Conservation (phyloP, 2,797 vertebrate genomes). For the Bradypodion pumilum region DNA sequence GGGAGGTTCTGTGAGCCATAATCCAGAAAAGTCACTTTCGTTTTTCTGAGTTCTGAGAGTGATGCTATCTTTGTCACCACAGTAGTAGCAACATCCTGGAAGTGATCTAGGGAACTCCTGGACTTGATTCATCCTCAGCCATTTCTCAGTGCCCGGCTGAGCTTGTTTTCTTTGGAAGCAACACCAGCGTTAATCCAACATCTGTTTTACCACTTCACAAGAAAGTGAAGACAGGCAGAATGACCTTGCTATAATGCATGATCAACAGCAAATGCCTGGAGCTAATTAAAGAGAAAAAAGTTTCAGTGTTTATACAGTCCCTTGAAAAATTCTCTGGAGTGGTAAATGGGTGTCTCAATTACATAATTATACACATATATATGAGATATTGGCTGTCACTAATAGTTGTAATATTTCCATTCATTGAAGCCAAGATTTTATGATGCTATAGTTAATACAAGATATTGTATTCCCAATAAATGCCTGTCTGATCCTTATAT, state of each 20-base stretch:
- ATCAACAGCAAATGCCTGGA: constrained; percentile 42
- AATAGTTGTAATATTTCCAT: background rate
- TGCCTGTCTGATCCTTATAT: too few species aligned
- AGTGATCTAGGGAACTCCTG: too few species aligned
- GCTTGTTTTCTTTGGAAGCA: constrained; percentile 44
- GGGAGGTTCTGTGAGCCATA: too few species aligned
- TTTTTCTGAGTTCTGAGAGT: too few species aligned
- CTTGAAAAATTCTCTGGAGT: constrained; percentile 41
- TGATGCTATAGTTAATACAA: background rate
- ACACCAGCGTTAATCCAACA: background rate
- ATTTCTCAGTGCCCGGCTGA: constrained; percentile 10
- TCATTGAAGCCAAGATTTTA: background rate
- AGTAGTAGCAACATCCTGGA: background rate
- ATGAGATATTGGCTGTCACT: background rate
- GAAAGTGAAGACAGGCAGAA: constrained; percentile 42
- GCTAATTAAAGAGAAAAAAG: constrained; percentile 48
- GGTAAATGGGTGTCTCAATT: constrained; percentile 28
- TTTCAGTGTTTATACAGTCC: constrained; percentile 30
- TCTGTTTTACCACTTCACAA: constrained; percentile 36
- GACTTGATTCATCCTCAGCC: background rate
- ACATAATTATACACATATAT: constrained; percentile 35
- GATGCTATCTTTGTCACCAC: background rate
- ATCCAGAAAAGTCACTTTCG: too few species aligned
- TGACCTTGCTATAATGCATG: constrained; percentile 56
- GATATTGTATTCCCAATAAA: background rate